A percentile compares a stretch with the other conserved stretches of the same genome.
Conservation (phyloP, 2,113 vertebrate species). For the Corynorhinus townsendii region DNA sequence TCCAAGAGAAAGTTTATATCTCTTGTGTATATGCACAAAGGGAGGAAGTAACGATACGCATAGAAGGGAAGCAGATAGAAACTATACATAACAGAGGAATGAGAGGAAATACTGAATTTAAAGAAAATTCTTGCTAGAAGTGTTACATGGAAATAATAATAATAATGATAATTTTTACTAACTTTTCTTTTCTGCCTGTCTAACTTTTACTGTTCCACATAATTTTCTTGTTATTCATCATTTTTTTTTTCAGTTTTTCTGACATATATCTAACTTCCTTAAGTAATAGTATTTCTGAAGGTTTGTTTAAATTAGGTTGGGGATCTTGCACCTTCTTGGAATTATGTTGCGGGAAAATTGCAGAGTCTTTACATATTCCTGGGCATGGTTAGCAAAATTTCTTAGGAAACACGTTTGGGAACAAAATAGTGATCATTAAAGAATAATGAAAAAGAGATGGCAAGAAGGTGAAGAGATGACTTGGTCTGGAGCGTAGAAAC, state of each 20-base stretch:
- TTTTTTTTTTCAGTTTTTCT: neutral
- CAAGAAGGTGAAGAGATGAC: neutral
- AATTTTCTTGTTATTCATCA: constrained; percentile 9
- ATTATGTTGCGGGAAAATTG: neutral
- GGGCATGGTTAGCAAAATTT: neutral
- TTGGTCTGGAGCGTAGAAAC: neutral
- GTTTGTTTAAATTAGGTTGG: neutral
- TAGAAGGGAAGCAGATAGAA: neutral
- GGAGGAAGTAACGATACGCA: neutral
- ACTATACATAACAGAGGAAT: neutral
- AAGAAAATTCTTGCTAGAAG: neutral
- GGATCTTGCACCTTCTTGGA: neutral
- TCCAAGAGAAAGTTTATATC: neutral
- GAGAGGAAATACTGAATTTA: neutral
- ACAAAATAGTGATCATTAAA: neutral
- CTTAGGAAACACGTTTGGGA: neutral
- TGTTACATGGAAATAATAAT: neutral
- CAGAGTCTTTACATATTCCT: neutral
- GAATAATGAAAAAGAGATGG: neutral
- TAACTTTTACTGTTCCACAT: neutral
- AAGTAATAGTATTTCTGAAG: neutral
- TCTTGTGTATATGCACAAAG: neutral
- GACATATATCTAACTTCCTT: neutral
- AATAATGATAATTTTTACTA: neutral
- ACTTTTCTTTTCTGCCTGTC: neutral